Evolutionary conservation across 2,113 vertebrate genomes (phyloP).

Genomic region (Megatriorchis doriae): DNA sequence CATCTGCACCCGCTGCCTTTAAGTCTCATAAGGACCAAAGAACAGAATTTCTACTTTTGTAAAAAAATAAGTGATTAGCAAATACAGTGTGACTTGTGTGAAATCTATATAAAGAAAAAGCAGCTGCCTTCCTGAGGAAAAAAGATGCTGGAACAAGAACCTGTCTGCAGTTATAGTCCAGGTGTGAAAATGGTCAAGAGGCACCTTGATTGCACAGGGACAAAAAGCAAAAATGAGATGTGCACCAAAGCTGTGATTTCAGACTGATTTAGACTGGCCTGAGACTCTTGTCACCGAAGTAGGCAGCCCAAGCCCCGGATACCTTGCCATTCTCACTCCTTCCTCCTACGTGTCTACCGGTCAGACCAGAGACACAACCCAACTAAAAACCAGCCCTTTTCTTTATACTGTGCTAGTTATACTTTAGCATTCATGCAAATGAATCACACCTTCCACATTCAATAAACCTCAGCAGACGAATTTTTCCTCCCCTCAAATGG

Average conservation of each 20-base stretch:
- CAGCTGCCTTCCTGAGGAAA: neutral
- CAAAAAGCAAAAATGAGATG: neutral
- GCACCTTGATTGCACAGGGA: neutral
- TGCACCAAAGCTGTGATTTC: neutral
- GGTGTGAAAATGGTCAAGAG: neutral
- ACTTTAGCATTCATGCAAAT: neutral
- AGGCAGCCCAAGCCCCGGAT: neutral
- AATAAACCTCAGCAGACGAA: neutral
- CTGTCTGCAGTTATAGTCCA: neutral
- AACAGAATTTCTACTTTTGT: neutral
- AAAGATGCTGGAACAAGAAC: neutral
- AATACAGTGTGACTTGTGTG: neutral
- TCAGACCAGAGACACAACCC: neutral
- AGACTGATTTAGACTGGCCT: neutral
- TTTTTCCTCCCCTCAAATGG: neutral
- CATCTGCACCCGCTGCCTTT: neutral
- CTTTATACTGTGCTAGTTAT: neutral
- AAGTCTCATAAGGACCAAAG: neutral
- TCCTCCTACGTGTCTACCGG: neutral
- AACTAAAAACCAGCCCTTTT: neutral
- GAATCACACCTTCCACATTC: neutral
- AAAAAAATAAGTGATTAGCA: neutral
- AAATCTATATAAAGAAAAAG: neutral
- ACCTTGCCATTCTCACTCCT: neutral
- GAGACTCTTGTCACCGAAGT: neutral